Evolutionary conservation across 1,140 invertebrate genomes (phyloP).

Genomic region (Melipona quadrifasciata): DNA sequence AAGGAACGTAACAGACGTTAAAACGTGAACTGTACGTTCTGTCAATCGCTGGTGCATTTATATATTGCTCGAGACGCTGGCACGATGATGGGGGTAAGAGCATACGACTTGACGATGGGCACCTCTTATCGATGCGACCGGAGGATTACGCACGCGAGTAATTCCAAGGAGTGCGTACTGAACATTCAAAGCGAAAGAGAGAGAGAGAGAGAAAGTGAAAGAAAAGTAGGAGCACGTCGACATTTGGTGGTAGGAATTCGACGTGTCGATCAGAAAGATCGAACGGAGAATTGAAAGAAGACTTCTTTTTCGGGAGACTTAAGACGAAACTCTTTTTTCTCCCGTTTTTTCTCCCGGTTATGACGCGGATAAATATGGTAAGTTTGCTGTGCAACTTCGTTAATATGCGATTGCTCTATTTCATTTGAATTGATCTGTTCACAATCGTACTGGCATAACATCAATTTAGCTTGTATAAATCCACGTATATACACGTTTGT

Average conservation of each 20-base stretch:
- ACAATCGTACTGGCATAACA: too few species aligned
- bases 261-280: slow-evolving; percentile 18
- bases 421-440: too few species aligned
- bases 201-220: background rate
- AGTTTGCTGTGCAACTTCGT: background rate
- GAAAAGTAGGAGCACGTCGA: background rate
- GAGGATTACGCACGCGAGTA: slow-evolving; percentile 55
- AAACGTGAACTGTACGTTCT: slow-evolving; percentile 64
- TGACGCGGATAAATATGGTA: background rate
- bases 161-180: background rate
- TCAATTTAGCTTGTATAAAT: too few species aligned
- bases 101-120: slow-evolving; percentile 44
- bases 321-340: too few species aligned
- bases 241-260: slow-evolving; percentile 1
- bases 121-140: slow-evolving; percentile 64
- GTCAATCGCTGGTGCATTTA: slow-evolving; percentile 70
- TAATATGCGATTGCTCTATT: background rate
- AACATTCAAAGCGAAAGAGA: background rate
- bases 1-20: slow-evolving; percentile 51
- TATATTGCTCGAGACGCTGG: slow-evolving; percentile 62
- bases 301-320: background rate
- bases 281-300: background rate
- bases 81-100: slow-evolving; percentile 56
- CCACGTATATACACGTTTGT: too few species aligned
- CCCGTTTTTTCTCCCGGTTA: background rate